Evolutionary conservation across 2,113 vertebrate genomes (phyloP), one percentile per base, ranked within the genome.

Genomic region (Dipodomys ordii): DNA sequence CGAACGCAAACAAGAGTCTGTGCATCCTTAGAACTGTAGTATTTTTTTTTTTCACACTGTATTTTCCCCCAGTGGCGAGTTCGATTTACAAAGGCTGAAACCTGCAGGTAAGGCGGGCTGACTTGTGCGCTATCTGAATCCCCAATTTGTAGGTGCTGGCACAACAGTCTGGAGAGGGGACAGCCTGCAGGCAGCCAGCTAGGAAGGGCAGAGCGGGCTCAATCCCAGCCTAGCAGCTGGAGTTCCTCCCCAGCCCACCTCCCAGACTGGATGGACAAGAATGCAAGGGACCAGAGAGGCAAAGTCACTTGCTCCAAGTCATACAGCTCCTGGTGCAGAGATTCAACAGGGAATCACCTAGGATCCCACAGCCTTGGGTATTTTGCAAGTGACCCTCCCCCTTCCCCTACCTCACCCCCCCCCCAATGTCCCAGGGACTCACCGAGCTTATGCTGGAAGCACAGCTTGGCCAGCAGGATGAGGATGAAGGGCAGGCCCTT

Each of bases 401-500:
- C 35, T 15, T 15, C 68, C 22, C n/a, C 57, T 25, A 27, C 11
- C 27, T 12, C 4, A 7, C 12, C 65, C 65, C 0, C 16, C 0
- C 11, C 2, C 7, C 53, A 57, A 57, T 57, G 53, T 57, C 44
- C 4, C 4, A 1, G 1, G 19, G 5, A 91, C 98, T 98, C 97
- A 99, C 99, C 99, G 1, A 99, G 98, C 92, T 99, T 99, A 94
- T 99, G 99, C 95, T 99, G 99, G 97, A 99, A 99, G 97, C 99
- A 99, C 92, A 99, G 98, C 98, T 99, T 99, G 85, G 99, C 98
- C 94, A 99, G 97, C 64, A 99, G 98, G 78, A 99, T 99, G 76
- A 99, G 97, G 96, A 99, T 99, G 97, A 99, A 99, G 15, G 99
- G 99, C 32, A 99, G 99, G 4, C 99, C 99, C 30, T 99, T 99